These are phyloP conservation scores for Aplidium turbinatum DNA, from an alignment of 23 tunicate genomes.

Conservation along the genomic window DNA sequence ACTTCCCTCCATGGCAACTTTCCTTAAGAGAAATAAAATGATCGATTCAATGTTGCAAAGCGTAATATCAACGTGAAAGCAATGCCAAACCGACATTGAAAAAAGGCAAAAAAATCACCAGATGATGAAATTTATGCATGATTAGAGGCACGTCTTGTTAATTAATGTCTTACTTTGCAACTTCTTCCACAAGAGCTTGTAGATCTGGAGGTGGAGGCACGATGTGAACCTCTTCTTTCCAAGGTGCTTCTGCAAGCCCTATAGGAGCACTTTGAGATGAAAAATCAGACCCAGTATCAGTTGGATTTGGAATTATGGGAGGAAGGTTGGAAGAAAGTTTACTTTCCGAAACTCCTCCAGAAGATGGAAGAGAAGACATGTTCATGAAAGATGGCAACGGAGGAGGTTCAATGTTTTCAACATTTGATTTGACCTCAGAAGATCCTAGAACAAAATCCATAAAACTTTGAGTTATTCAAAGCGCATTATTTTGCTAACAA, in stretches of 20 bases:
- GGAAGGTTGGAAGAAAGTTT: too few relatives aligned
- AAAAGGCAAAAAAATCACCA: not conserved
- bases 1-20: conserved; percentile 74
- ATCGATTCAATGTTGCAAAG: not conserved
- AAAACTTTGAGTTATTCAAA: too few relatives aligned
- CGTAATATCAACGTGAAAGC: not conserved
- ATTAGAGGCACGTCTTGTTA: not conserved
- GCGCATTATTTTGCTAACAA: too few relatives aligned
- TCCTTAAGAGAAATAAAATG: conserved; percentile 37
- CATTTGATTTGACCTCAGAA: too few relatives aligned
- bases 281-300: not conserved
- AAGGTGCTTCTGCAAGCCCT: not conserved
- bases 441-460: too few relatives aligned
- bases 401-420: conserved; percentile 46
- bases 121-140: not conserved
- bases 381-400: conserved; percentile 54
- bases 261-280: not conserved
- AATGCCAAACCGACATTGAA: not conserved
- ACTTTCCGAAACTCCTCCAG: not conserved
- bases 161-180: conserved; percentile 75
- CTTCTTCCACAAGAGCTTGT: conserved; percentile 77
- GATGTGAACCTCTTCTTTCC: conserved; percentile 30
- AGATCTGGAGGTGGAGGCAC: conserved; percentile 95
- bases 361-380: conserved; percentile 15
- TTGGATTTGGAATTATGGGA: too few relatives aligned